phyloP scores from a whole-genome alignment of 2,888 invertebrate species.

The Ctena decussata region DNA sequence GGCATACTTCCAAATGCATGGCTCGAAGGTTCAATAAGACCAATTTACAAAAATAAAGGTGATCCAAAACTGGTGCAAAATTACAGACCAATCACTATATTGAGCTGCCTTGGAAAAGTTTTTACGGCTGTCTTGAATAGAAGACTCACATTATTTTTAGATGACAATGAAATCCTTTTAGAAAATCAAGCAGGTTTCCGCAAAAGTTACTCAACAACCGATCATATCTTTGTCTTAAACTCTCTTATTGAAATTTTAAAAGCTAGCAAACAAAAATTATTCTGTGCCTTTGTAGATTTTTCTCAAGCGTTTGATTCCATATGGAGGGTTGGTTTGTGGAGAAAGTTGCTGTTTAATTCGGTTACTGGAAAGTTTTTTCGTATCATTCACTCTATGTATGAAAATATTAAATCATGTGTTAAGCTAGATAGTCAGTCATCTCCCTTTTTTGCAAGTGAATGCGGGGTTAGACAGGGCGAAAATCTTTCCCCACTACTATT shows the following conservation, averaged over 20 bases:
- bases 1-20: neutral
- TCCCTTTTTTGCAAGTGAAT: neutral
- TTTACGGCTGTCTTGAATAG: constrained; percentile 13
- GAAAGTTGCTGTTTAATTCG: neutral
- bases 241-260: neutral
- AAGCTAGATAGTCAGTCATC: neutral
- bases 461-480: constrained; percentile 17
- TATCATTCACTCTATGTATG: neutral
- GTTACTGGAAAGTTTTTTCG: neutral
- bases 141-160: neutral
- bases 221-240: constrained; percentile 14
- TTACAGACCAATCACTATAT: neutral
- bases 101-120: constrained; percentile 12
- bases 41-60: neutral
- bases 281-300: constrained; percentile 18
- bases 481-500: constrained; percentile 11
- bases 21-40: neutral
- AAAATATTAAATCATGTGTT: constrained; percentile 18
- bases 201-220: too few relatives aligned
- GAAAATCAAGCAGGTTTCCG: constrained; percentile 19
- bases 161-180: neutral
- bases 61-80: neutral
- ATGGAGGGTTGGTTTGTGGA: constrained; percentile 16
- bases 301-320: constrained; percentile 14
- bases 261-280: neutral